Base-by-base conservation (phyloP, 2,797 vertebrate species). In the Sebastes steindachneri region DNA sequence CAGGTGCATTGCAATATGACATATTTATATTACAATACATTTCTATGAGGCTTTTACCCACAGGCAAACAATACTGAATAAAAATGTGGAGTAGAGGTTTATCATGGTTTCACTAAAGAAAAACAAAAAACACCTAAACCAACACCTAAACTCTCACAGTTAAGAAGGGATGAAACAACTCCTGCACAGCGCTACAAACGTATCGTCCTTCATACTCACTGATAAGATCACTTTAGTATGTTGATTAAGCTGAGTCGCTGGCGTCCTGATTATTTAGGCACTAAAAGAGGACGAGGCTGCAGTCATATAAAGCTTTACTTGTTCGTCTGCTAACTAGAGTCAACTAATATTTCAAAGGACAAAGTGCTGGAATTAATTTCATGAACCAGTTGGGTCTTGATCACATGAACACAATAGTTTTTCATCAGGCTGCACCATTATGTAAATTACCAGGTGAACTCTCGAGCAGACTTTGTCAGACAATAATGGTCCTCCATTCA, bases 201-300 rank as follows among this genome's bases (percentile, higher is more conserved):
- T 21, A 14, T 28, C 55, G 54, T 48, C 29, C 4, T 10, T 57
- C n/a, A n/a, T 6, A 55, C 9, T 41, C 37, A 41, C 37, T 15
- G 37, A 41, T 54, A 41, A 45, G 15, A 7, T 69, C 51, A 64
- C 6, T 35, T 29, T 0, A 60, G 29, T 7, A 10, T 35, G 28
- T 7, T 9, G 53, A 65, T 26, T 4, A 31, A 55, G 7, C 7
- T 0, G 1, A 45, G 25, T 62, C n/a, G 28, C 69, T 68, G 33
- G 48, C 35, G 28, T 63, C 21, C 9, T 67, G 17, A 81, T 64
- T 10, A 78, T 14, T 70, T 70, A 89, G 82, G 78, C 65, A 73
- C 87, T 74, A 65, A 79, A 78, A 77, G 14, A 80, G 29, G 54
- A 70, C 1, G n/a, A 71, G 53, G 59, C 58, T 54, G 58, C 23